Base-by-base conservation (phyloP, 2,797 vertebrate genomes). In the Salmo trutta region DNA sequence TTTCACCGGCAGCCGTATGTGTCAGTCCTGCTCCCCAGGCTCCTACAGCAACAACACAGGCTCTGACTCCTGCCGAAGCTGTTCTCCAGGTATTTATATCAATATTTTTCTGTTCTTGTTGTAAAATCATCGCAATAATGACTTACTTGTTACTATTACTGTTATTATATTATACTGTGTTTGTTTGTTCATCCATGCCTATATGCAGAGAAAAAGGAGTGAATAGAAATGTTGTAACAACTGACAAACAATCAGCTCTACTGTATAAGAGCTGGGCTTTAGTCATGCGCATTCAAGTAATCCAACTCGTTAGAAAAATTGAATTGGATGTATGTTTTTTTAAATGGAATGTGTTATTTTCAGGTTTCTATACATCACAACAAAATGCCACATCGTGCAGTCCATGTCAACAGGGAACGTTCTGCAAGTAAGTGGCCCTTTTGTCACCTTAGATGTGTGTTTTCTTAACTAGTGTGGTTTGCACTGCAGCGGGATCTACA, bases 341-440 rank as follows among this genome's bases (percentile, higher is more conserved):
- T 65, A 10, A 19, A 27, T 41, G 36, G 6, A 41, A 12, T 66
- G 16, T 81, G 27, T 64, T 77, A 59, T 86, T 87, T 79, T 69
- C 88, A 97, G 96, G 96, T 19, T 95, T 91, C 84, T 97, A 93
- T 77, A 88, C 93, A 27, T 93, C 93, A 0, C 82, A 86, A 79
- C 87, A 90, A 75, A 95, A 94, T 69, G 90, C 96, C 73, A 90
- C 89, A 2, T 90, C 80, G 8, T 97, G 96, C 81, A 68, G 90
- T 33, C 93, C 95, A 1, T 97, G 96, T 88, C 77, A 75, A 0
- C 85, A 77, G 0, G 96, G 95, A 85, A 91, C 85, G 0, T 97
- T 94, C 77, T 97, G 96, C 96, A 97, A 96, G 96, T 97, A 90
- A 94, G 94, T 87, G 77, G 1, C 7, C 31, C 3, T 75, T 41